These are phyloP conservation scores for Nothobranchius kuhntae DNA, from an alignment of 2,113 vertebrate species.

Conservation along the genomic window DNA sequence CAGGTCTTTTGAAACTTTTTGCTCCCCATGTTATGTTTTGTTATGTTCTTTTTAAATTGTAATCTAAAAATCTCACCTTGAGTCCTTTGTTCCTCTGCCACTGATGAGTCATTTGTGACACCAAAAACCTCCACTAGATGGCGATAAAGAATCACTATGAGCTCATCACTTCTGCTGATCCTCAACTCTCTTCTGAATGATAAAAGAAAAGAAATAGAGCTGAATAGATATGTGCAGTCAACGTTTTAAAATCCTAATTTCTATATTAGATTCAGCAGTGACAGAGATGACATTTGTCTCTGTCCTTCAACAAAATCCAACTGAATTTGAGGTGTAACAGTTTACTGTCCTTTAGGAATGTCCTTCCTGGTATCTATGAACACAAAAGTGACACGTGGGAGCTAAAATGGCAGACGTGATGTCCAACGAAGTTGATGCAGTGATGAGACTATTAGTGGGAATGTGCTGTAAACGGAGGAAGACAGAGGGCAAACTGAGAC, in stretches of 20 bases:
- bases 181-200: neutral
- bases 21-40: too few relatives aligned
- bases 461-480: conserved; percentile 12
- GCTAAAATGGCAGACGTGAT: conserved; percentile 14
- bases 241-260: neutral
- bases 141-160: conserved; percentile 37
- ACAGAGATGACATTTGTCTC: neutral
- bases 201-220: neutral
- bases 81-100: neutral
- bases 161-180: neutral
- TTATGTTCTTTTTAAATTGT: too few relatives aligned
- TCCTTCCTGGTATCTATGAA: conserved; percentile 30
- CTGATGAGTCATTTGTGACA: conserved; percentile 26
- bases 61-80: neutral
- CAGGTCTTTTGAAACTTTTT: too few relatives aligned
- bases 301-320: conserved; percentile 15
- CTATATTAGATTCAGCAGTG: neutral
- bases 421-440: conserved; percentile 6
- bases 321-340: neutral
- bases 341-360: conserved; percentile 37
- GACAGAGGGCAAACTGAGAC: conserved; percentile 25
- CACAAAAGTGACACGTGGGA: conserved; percentile 24
- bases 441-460: conserved; percentile 44
- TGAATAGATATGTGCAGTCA: neutral
- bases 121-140: conserved; percentile 59